phyloP scores from a whole-genome alignment of 2,113 vertebrate genomes.

The Heterocephalus glaber region DNA sequence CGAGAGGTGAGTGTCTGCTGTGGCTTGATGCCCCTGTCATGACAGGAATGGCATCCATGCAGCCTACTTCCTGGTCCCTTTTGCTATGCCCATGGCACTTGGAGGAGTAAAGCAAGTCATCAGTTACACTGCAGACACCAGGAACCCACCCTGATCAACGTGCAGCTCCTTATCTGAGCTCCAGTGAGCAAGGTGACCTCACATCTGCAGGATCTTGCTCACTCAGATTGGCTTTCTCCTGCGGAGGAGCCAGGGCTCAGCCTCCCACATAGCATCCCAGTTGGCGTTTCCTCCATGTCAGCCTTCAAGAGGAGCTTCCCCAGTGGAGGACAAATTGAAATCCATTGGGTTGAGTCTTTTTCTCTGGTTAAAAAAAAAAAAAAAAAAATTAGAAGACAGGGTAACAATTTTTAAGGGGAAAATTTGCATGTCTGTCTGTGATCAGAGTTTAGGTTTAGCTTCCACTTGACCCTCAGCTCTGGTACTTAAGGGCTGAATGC shows the following conservation, averaged over 20 bases:
- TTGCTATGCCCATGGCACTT: no score
- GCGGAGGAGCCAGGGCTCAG: background rate
- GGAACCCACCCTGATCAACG: background rate
- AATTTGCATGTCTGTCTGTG: background rate
- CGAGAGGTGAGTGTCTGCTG: conserved; percentile 90
- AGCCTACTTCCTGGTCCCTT: background rate
- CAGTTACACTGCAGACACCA: background rate
- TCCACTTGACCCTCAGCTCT: background rate
- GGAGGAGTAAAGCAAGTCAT: background rate
- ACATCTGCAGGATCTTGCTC: background rate
- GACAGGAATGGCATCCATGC: no score
- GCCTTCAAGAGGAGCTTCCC: background rate
- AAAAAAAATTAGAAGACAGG: background rate
- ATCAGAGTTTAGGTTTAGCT: background rate
- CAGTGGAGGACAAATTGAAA: background rate
- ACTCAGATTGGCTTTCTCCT: background rate
- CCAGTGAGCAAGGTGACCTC: background rate
- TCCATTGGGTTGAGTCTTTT: background rate
- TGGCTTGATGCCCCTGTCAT: background rate
- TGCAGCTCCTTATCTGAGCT: background rate
- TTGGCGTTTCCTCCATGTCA: background rate
- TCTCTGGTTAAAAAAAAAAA: background rate
- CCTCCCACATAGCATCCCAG: background rate
- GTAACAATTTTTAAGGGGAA: background rate
- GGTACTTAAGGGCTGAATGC: background rate